Base-by-base conservation (phyloP, 2,113 vertebrate species). In the Rhinopomastus cyanomelas region DNA sequence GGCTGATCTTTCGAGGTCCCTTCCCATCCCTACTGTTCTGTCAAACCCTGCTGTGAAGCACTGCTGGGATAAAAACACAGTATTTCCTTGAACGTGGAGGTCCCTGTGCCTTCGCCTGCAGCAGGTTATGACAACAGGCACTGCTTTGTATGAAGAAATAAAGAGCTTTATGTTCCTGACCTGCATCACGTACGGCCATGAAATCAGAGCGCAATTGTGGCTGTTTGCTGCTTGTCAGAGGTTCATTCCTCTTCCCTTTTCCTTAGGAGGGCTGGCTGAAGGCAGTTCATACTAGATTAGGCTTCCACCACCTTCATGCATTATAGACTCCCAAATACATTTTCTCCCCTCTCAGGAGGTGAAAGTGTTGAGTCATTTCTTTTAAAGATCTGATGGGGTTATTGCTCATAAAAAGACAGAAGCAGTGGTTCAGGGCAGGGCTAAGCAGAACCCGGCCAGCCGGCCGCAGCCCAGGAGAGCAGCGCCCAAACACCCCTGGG, bases 331-430 rank as follows among this genome's bases (percentile, higher is more conserved):
- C 73, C 78, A 72, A 83, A 92, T 71, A 30, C 27, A 30, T 16
- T 48, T 67, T 53, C 27, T 3, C 6, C 16, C 39, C 26, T 29
- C 51, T 32, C 39, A 27, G 57, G 77, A 92, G 82, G 69, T 56
- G 81, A 92, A 90, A 92, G 21, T 7, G 65, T 91, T 29, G 80
- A 94, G 89, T 72, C 87, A 88, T 86, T 95, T 89, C 79, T 91
- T 91, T 85, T 32, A 72, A 75, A 67, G 76, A 89, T 16, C 65
- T 36, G 12, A 18, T n/a, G 57, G 90, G 34, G 65, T 51, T 85
- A 67, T 49, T 57, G 68, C 72, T 80, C 39, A 46, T 83, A 22
- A 80, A 92, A 62, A 20, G 44, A 6, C 48, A 57, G 62, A 83
- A 36, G 7, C 0, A 3, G 21, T 0, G 14, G n/a, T 39, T 75